Percentiles rank a stretch among this genome's conserved stretches.
These are phyloP conservation scores for Phania funesta DNA, from an alignment of 2,888 invertebrate species.

Conservation along the genomic window DNA sequence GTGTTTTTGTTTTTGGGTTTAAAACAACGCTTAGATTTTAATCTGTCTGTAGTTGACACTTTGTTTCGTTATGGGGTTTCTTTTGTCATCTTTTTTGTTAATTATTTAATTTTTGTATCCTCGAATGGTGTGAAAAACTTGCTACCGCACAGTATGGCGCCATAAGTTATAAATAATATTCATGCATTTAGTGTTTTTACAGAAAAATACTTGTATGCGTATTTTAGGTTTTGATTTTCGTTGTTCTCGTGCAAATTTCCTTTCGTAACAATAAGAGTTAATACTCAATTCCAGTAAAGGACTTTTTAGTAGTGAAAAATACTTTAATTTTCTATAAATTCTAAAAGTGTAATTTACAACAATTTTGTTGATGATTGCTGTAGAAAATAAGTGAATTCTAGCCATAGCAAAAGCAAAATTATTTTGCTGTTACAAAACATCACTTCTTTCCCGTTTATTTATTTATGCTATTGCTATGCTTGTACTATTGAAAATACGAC, in stretches of 20 bases:
- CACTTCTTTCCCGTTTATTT: too few relatives aligned
- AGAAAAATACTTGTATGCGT: not conserved
- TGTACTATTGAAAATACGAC: too few relatives aligned
- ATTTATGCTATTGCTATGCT: too few relatives aligned
- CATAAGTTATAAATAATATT: conserved; percentile 63
- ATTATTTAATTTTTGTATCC: conserved; percentile 58
- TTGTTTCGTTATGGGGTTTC: conserved; percentile 44
- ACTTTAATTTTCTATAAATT: too few relatives aligned
- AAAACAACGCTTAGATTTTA: conserved; percentile 60
- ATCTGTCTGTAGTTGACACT: conserved; percentile 66
- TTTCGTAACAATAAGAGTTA: too few relatives aligned
- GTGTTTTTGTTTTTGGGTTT: conserved; percentile 19
- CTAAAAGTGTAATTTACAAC: too few relatives aligned
- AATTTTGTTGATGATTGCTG: too few relatives aligned
- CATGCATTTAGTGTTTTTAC: not conserved
- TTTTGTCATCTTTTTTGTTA: conserved; percentile 57
- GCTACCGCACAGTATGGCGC: conserved; percentile 67
- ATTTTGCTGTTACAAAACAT: too few relatives aligned
- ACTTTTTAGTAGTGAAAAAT: too few relatives aligned
- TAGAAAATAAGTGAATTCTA: too few relatives aligned
- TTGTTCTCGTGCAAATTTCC: not conserved
- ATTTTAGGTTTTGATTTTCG: not conserved
- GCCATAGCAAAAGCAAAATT: too few relatives aligned
- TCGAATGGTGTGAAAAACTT: conserved; percentile 55
- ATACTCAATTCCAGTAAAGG: too few relatives aligned